Base-by-base conservation (phyloP, 2,113 vertebrate species). In the Cariama cristata region DNA sequence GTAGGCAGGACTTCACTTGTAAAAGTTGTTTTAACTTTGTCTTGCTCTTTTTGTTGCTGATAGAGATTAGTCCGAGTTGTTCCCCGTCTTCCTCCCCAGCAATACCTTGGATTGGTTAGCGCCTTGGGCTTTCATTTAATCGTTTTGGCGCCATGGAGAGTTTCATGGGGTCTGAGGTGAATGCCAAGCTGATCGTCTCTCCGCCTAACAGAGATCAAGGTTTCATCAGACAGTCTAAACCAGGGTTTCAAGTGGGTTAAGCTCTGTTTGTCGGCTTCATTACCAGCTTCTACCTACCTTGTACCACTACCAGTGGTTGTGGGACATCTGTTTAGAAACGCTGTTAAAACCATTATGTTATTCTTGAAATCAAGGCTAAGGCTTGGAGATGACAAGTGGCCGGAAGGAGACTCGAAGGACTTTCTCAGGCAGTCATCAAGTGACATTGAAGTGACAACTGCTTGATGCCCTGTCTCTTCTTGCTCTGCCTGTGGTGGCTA, bases 41-140 rank as follows among this genome's bases (percentile, higher is more conserved):
- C 56, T 64, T 71, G 30, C 13, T 91, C 30, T 52, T 91, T 50
- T 69, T 86, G 55, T 86, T 71, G 38, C 30, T 83, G 50, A 20
- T 23, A 62, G 45, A 66, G 92, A 68, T 80, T 28, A 80, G 21
- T 32, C 44, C 44, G 52, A 69, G 28, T 49, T 69, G 44, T 60
- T 94, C 5, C 4, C 17, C 62, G 8, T 50, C 85, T 52, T 69
- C 24, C 22, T 81, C 27, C 28, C 26, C 40, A 74, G 4, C 33
- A 55, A 1, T 22, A 32, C 32, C 28, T 71, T 58, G 83, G 40
- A 79, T 49, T 47, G 32, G 24, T 86, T 85, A 81, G 74, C 76
- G 81, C 52, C 28, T 53, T 64, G 59, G 67, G 71, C 75, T 91
- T 88, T 69, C 38, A 40, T 79, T 71, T 91, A 74, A 62, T 91